These are phyloP conservation scores for Tetrax tetrax DNA, from an alignment of 2,113 vertebrate species.

Conservation along the genomic window DNA sequence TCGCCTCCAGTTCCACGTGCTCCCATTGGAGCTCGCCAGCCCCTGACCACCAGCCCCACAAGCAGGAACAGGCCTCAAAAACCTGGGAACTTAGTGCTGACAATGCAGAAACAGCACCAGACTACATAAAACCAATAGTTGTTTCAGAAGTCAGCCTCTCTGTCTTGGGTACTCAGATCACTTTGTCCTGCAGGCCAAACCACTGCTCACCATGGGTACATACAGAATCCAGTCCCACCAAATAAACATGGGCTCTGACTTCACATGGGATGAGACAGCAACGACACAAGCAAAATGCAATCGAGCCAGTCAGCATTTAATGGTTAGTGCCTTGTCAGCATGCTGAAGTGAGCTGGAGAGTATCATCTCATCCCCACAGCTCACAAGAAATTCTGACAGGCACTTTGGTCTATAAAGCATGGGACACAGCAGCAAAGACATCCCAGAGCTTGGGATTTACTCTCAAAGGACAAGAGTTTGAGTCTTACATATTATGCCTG, in stretches of 20 bases:
- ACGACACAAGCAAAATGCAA: neutral
- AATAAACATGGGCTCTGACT: neutral
- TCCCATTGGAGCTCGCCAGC: fast-evolving
- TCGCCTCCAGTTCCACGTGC: neutral
- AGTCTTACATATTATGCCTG: neutral
- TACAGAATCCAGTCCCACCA: neutral
- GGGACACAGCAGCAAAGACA: neutral
- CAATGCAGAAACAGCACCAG: neutral
- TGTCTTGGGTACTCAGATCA: neutral
- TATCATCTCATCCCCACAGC: neutral
- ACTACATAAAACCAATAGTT: neutral
- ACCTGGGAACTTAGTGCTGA: neutral
- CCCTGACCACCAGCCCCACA: neutral
- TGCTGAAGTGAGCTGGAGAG: neutral
- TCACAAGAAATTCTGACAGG: neutral
- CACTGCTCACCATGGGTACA: neutral
- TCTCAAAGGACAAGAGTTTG: neutral
- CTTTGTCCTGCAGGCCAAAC: neutral
- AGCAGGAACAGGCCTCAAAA: neutral
- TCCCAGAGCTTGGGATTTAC: neutral
- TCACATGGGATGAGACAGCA: neutral
- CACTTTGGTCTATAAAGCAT: neutral
- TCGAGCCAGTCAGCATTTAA: neutral
- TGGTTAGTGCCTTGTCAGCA: neutral
- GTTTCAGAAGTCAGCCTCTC: neutral